phyloP scores from a whole-genome alignment of 2,888 invertebrate genomes.

The Amaurobius ferox region DNA sequence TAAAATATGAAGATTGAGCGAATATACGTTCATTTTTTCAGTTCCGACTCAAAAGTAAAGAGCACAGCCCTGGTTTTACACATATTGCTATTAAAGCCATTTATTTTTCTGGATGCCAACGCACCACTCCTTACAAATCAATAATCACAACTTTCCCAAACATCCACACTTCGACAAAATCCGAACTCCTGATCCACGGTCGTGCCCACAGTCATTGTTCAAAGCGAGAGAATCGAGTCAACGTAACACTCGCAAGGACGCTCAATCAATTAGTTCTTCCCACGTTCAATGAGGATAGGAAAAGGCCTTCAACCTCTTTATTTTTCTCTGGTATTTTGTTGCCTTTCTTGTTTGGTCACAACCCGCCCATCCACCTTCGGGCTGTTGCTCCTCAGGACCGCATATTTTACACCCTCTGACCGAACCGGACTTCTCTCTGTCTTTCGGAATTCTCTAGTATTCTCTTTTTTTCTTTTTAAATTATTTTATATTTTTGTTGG shows the following conservation, averaged over 20 bases:
- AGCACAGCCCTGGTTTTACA: too few relatives aligned
- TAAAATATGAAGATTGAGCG: too few relatives aligned
- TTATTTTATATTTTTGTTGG: slow-evolving; percentile 2
- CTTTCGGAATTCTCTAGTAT: background rate
- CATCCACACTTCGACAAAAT: background rate
- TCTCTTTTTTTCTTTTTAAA: slow-evolving; percentile 1
- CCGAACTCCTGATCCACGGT: background rate
- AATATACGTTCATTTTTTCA: too few relatives aligned
- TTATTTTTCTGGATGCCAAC: too few relatives aligned
- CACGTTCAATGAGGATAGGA: slow-evolving; percentile 37
- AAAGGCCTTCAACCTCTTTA: slow-evolving; percentile 53
- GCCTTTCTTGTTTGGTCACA: slow-evolving; percentile 11
- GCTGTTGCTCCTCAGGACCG: slow-evolving; percentile 57
- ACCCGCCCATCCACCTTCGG: slow-evolving; percentile 36
- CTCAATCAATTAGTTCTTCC: slow-evolving; percentile 69
- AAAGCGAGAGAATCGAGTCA: slow-evolving; percentile 45
- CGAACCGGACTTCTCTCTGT: slow-evolving; percentile 6
- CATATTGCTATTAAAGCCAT: too few relatives aligned
- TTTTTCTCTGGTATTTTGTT: slow-evolving; percentile 21
- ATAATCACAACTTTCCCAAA: background rate
- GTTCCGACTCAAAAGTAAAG: too few relatives aligned
- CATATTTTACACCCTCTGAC: slow-evolving; percentile 45
- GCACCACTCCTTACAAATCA: background rate
- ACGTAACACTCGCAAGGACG: slow-evolving; percentile 48
- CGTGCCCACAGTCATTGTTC: slow-evolving; percentile 38